Conservation (phyloP, 2,797 vertebrate genomes). For the Muraenolepis orangiensis region DNA sequence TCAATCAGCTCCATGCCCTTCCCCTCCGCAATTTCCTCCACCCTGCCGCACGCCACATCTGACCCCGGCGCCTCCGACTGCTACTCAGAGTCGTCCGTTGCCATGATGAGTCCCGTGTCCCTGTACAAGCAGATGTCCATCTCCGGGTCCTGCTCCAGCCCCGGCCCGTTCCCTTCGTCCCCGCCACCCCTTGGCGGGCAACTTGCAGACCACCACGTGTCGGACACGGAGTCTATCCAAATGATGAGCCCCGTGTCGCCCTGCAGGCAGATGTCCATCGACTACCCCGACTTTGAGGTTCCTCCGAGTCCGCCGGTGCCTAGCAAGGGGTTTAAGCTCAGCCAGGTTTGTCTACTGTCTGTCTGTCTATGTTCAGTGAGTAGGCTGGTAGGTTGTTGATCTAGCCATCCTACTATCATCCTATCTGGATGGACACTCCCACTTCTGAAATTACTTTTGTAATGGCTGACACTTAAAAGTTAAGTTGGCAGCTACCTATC, state of each 20-base stretch:
- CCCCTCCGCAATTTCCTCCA: conserved; percentile 33
- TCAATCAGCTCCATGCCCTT: conserved; percentile 76
- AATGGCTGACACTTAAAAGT: neutral
- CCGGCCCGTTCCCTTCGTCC: conserved; percentile 41
- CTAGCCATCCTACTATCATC: neutral
- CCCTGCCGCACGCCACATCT: conserved; percentile 39
- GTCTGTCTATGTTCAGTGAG: conserved; percentile 35
- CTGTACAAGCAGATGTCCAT: conserved; percentile 79
- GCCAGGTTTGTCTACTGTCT: conserved; percentile 66
- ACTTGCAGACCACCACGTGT: conserved; percentile 61
- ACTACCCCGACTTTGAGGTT: conserved; percentile 80
- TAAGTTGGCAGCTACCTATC: neutral
- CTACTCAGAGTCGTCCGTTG: conserved; percentile 35
- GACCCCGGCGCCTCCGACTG: conserved; percentile 40
- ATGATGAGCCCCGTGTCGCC: conserved; percentile 78
- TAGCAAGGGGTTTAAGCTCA: conserved; percentile 54
- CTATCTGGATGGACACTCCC: neutral
- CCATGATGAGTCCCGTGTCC: conserved; percentile 64
- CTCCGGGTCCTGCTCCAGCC: conserved; percentile 67
- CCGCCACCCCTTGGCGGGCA: conserved; percentile 41
- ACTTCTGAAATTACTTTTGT: neutral
- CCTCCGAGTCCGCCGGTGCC: conserved; percentile 65
- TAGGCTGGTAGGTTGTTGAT: neutral
- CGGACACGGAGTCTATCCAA: conserved; percentile 68
- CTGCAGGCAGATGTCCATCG: conserved; percentile 89